phyloP scores from a whole-genome alignment of 2,888 invertebrate species.

The Caradrina clavipalpis region DNA sequence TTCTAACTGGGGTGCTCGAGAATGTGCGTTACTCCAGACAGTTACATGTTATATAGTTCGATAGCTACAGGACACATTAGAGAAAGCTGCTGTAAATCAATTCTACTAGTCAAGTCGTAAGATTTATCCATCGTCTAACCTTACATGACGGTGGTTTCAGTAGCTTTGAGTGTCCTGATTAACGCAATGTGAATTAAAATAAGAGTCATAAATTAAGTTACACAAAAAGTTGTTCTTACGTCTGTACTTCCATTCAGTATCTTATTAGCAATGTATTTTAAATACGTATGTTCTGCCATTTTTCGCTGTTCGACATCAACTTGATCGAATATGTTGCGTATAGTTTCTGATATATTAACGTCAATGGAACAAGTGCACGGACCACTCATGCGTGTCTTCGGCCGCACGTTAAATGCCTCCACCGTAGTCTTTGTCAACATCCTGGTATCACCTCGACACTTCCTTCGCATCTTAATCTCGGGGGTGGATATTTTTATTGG shows the following conservation, averaged over 20 bases:
- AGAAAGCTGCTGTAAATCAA: no score
- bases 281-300: conserved; percentile 81
- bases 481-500: conserved; percentile 72
- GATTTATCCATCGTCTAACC: no score
- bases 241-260: conserved; percentile 78
- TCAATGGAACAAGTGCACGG: conserved; percentile 86
- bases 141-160: no score
- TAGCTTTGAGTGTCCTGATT: no score
- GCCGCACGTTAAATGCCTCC: conserved; percentile 82
- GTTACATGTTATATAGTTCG: no score
- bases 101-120: no score
- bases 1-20: no score
- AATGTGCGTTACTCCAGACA: no score
- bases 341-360: conserved; percentile 83
- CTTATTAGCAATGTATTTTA: conserved; percentile 86
- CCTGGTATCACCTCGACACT: conserved; percentile 69
- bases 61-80: no score
- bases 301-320: conserved; percentile 84
- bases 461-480: conserved; percentile 73
- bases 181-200: no score
- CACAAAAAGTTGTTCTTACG: conserved; percentile 66
- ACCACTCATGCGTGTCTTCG: conserved; percentile 74
- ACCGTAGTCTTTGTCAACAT: conserved; percentile 82
- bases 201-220: no score
- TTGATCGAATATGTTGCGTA: conserved; percentile 86